These are phyloP conservation scores for Philereme transversata DNA, from an alignment of 2,888 invertebrate species.

Conservation along the genomic window DNA sequence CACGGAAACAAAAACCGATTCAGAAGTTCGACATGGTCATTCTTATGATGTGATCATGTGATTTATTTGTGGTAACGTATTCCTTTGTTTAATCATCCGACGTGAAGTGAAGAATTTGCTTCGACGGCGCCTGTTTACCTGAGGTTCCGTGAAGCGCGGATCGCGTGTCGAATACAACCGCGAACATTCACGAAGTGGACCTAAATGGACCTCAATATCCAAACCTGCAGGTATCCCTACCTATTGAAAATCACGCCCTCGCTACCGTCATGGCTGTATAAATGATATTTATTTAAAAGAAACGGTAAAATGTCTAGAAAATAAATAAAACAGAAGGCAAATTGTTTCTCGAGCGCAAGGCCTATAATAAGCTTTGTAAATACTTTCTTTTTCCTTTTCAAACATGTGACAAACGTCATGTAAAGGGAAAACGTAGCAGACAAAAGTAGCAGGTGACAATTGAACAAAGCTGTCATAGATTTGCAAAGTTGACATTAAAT, in stretches of 20 bases:
- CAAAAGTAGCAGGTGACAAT: constrained; percentile 57
- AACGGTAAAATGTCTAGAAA: constrained; percentile 27
- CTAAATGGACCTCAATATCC: constrained; percentile 54
- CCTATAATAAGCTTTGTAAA: constrained; percentile 33
- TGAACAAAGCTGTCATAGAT: constrained; percentile 69
- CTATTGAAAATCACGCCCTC: constrained; percentile 37
- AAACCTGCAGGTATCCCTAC: constrained; percentile 49
- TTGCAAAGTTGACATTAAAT: constrained; percentile 61
- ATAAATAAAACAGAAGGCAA: constrained; percentile 21
- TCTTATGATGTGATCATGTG: constrained; percentile 33
- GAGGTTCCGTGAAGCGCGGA: constrained; percentile 71
- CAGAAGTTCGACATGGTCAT: constrained; percentile 40
- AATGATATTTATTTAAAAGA: constrained; percentile 29
- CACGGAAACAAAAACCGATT: constrained; percentile 32
- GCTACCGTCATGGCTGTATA: constrained; percentile 36
- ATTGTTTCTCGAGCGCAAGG: constrained; percentile 10
- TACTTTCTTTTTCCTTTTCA: constrained; percentile 49
- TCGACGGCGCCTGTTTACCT: constrained; percentile 62
- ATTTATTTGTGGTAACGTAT: constrained; percentile 38
- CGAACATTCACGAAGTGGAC: constrained; percentile 58
- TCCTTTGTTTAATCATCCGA: constrained; percentile 49
- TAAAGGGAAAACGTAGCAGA: constrained; percentile 54
- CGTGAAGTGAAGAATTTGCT: constrained; percentile 47
- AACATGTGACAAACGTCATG: constrained; percentile 49
- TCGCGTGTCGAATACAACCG: constrained; percentile 69